Conservation (phyloP, 1,140 invertebrate genomes). For the Protaetia brevitarsis region DNA sequence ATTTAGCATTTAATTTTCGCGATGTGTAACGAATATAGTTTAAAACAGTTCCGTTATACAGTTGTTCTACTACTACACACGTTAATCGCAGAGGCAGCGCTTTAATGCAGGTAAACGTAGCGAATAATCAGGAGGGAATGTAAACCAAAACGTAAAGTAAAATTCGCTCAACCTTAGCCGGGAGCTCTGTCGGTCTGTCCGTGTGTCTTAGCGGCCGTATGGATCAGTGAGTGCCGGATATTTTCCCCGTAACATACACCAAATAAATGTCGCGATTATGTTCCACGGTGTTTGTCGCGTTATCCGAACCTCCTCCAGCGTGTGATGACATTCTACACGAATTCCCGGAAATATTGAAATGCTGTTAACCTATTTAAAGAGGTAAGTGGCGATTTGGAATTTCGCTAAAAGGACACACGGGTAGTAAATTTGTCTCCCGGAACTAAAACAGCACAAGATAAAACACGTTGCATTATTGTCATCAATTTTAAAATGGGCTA, state of each 20-base stretch:
- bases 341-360: slow-evolving; percentile 15
- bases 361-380: slow-evolving; percentile 16
- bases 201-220: neutral
- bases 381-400: neutral
- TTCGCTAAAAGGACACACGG: neutral
- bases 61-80: neutral
- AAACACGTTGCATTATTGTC: too few species aligned
- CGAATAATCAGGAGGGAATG: slow-evolving; percentile 13
- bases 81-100: neutral
- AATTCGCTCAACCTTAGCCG: slow-evolving; percentile 13
- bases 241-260: neutral
- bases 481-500: too few species aligned
- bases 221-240: neutral
- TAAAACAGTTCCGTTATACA: neutral
- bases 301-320: neutral
- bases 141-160: slow-evolving; percentile 2
- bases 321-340: neutral
- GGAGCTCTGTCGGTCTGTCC: neutral
- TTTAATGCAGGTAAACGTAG: slow-evolving; percentile 4
- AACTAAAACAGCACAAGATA: too few species aligned
- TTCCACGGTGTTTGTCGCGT: neutral
- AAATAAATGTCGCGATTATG: neutral
- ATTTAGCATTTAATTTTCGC: too few species aligned
- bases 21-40: neutral
- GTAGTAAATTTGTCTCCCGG: too few species aligned